Conservation (phyloP, 2,113 vertebrate species). For the Leucoraja erinaceus region DNA sequence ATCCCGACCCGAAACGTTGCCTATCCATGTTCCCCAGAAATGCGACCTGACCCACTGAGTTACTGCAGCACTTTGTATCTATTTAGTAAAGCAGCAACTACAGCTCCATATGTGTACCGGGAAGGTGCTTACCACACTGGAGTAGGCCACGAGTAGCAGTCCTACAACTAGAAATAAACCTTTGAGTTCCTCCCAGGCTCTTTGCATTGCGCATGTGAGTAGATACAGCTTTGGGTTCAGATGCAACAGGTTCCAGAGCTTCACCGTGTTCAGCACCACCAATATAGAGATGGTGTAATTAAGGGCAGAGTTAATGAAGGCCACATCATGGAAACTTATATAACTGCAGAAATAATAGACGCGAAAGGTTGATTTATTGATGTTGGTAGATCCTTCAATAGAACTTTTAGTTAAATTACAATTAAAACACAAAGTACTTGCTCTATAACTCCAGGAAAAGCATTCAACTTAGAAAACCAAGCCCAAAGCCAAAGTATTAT, state of each 20-base stretch:
- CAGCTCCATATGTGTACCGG: too few relatives aligned
- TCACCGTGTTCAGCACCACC: conserved; percentile 45
- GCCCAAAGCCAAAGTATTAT: too few relatives aligned
- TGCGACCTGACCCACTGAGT: too few relatives aligned
- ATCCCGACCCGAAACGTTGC: too few relatives aligned
- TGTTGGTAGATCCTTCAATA: neutral
- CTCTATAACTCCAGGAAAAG: too few relatives aligned
- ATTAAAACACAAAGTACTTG: too few relatives aligned
- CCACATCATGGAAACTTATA: conserved; percentile 44
- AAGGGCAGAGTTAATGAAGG: conserved; percentile 39
- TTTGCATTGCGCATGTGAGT: conserved; percentile 44
- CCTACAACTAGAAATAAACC: conserved; percentile 47
- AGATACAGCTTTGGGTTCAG: conserved; percentile 42
- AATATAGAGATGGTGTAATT: conserved; percentile 45
- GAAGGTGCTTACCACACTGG: conserved; percentile 43
- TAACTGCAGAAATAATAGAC: conserved; percentile 42
- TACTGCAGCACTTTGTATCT: too few relatives aligned
- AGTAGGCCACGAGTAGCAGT: conserved; percentile 45
- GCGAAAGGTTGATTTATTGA: neutral
- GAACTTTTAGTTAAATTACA: neutral
- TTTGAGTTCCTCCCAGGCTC: conserved; percentile 45
- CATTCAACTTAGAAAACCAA: too few relatives aligned
- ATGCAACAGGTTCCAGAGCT: conserved; percentile 46
- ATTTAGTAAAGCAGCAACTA: too few relatives aligned
- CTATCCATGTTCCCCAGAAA: too few relatives aligned